phyloP scores from a whole-genome alignment of 1,140 invertebrate species.

The Dinoponera quadriceps region DNA sequence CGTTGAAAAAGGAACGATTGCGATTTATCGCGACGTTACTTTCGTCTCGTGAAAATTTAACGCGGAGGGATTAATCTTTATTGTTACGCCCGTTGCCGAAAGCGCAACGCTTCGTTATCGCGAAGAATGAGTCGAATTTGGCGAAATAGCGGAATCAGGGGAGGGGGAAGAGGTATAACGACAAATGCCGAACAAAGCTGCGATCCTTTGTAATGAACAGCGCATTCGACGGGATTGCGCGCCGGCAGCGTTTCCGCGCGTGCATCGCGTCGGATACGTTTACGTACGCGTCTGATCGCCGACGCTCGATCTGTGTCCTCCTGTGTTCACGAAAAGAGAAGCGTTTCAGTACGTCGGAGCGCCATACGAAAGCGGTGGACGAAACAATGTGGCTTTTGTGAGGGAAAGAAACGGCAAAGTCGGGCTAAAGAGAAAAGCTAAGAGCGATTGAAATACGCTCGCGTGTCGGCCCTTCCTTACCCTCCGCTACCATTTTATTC shows the following conservation, averaged over 20 bases:
- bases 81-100: neutral
- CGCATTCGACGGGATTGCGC: conserved; percentile 63
- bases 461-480: conserved; percentile 55
- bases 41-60: neutral
- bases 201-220: conserved; percentile 47
- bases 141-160: no score
- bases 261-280: conserved; percentile 52
- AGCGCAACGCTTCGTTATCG: no score
- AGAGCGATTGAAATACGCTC: conserved; percentile 78
- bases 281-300: conserved; percentile 39
- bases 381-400: conserved; percentile 79
- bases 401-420: conserved; percentile 72
- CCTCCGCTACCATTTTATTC: conserved; percentile 1
- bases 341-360: conserved; percentile 60
- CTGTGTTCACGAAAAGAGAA: conserved; percentile 59
- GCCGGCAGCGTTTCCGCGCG: conserved; percentile 49
- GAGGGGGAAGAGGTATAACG: conserved; percentile 36
- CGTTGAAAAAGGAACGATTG: neutral
- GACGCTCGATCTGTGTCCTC: conserved; percentile 53
- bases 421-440: conserved; percentile 74
- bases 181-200: conserved; percentile 62
- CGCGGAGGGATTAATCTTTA: conserved; percentile 21
- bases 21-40: neutral
- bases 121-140: neutral
- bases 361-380: conserved; percentile 62